Conservation (phyloP, 2,797 vertebrate species). For the Iguana delicatissima region DNA sequence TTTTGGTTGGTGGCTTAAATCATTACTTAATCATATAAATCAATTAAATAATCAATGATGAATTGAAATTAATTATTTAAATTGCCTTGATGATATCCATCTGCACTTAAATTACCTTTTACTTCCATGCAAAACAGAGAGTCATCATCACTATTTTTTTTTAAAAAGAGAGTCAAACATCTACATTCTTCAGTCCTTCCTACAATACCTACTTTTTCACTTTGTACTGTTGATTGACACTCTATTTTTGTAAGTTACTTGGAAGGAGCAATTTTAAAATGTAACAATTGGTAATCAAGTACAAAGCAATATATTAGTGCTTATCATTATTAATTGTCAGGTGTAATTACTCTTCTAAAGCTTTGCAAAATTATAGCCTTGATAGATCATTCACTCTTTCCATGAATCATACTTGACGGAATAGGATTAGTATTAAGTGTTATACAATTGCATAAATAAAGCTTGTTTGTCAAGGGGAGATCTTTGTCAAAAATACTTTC, state of each 20-base stretch:
- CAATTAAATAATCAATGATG: too few relatives aligned
- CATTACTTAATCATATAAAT: not conserved
- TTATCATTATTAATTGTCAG: slow-evolving; percentile 25
- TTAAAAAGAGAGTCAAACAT: not conserved
- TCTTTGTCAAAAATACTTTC: not conserved
- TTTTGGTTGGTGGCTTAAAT: not conserved
- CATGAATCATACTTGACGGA: slow-evolving; percentile 21
- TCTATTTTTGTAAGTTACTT: not conserved
- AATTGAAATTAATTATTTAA: not conserved
- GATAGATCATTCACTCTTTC: slow-evolving; percentile 15
- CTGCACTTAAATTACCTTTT: not conserved
- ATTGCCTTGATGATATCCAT: not conserved
- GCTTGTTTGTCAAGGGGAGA: not conserved
- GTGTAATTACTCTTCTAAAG: slow-evolving; percentile 1
- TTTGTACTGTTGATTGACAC: not conserved
- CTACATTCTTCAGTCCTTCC: not conserved
- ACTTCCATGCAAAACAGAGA: not conserved
- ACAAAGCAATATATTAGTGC: not conserved
- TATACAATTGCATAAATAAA: not conserved
- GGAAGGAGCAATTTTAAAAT: slow-evolving; percentile 11
- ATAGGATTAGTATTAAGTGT: not conserved
- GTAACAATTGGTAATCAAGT: slow-evolving; percentile 12
- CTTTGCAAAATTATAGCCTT: slow-evolving; percentile 20
- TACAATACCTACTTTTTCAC: not conserved
- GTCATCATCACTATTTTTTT: not conserved